These are phyloP conservation scores for Agapostemon virescens DNA, from an alignment of 2,888 invertebrate species.

Conservation along the genomic window DNA sequence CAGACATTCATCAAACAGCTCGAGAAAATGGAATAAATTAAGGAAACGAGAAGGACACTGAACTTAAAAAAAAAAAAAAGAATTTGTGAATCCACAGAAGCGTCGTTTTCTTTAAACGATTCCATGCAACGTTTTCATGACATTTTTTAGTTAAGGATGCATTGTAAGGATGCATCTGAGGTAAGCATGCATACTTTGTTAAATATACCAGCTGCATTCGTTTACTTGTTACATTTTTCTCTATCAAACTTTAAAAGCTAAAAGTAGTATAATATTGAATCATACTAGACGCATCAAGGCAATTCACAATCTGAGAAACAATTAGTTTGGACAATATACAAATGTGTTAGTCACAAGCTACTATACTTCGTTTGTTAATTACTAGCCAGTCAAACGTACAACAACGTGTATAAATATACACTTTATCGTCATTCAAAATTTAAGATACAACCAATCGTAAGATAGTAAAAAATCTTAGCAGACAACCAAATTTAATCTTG, in stretches of 20 bases:
- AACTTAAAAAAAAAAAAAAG: not conserved
- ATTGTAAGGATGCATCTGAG: too few species aligned
- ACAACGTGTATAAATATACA: too few species aligned
- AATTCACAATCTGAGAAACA: not conserved
- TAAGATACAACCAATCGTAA: too few species aligned
- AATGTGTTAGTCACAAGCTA: not conserved
- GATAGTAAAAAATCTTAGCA: too few species aligned
- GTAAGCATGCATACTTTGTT: too few species aligned
- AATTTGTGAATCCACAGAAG: not conserved
- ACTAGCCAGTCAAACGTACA: not conserved
- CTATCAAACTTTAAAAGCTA: not conserved
- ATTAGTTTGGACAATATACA: not conserved
- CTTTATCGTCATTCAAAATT: too few species aligned
- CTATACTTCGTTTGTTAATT: not conserved
- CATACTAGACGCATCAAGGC: not conserved
- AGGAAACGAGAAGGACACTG: not conserved
- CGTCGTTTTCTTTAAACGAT: not conserved
- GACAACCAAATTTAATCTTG: too few species aligned
- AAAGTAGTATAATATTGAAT: not conserved
- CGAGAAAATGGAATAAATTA: slow-evolving; percentile 3
- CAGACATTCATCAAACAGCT: not conserved
- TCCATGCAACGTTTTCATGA: not conserved
- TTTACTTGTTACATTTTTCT: too few species aligned
- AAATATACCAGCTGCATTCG: too few species aligned
- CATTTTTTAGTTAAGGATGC: not conserved